Percentiles rank a stretch among this genome's conserved stretches.
Conservation (phyloP, 2,113 vertebrate genomes). For the Charadrius vociferus region DNA sequence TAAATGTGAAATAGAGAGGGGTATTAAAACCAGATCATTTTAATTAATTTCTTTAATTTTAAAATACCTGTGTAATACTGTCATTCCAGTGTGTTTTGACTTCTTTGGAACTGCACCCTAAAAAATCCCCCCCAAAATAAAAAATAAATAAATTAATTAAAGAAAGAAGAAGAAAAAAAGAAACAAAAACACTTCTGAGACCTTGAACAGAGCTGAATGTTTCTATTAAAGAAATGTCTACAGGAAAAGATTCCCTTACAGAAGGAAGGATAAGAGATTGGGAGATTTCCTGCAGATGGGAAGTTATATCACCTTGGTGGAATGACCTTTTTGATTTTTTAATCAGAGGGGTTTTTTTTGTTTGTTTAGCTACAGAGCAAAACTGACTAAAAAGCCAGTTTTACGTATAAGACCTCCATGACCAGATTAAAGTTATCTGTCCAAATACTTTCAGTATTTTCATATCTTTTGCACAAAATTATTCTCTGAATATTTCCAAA, state of each 20-base stretch:
- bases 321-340: neutral
- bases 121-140: neutral
- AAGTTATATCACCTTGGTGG: neutral
- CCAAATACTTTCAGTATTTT: neutral
- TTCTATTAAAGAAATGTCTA: neutral
- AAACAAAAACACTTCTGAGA: neutral
- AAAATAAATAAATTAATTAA: neutral
- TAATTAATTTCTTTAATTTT: neutral
- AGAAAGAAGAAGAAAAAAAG: neutral
- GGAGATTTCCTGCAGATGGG: neutral
- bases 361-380: neutral
- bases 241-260: neutral
- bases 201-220: neutral
- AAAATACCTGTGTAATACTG: neutral
- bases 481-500: neutral
- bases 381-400: neutral
- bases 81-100: neutral
- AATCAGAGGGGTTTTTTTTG: accelerated
- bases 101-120: neutral
- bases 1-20: neutral
- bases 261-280: neutral
- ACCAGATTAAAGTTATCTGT: neutral
- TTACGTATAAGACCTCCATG: neutral
- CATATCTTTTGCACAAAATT: neutral
- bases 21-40: neutral